Evolutionary conservation across 2,888 invertebrate genomes (phyloP), one percentile per base, ranked within the genome.

Genomic region (Ophioninae sp.): DNA sequence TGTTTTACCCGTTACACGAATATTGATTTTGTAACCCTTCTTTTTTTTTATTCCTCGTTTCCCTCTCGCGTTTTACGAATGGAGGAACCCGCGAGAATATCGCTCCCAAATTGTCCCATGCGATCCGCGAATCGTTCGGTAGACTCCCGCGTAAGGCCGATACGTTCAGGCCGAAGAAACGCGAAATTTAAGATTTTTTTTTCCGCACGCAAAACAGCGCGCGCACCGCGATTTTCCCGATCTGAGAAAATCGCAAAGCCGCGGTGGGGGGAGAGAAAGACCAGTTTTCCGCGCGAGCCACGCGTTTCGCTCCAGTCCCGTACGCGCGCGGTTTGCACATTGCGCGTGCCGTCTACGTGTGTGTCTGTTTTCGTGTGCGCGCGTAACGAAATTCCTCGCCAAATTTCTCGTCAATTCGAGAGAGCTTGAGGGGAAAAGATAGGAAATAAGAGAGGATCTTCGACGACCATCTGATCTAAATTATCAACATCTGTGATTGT

Each of bases 401-500:
- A 51, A 51, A 51, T 51, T 17, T 51, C 51, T 44, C 17, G 17
- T 17, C 2, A 13, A 10, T 51, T 51, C 17, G 51, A 79, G 71
- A 75, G 63, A 58, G 17, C 64, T 37, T 74, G 22, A 61, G 56
- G 68, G 30, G 41, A 58, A 39, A 39, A 41, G 13, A 17, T 17
- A n/a, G 23, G 61, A 61, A 63, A 51, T 51, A 74, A 64, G 3
- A 44, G 37, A 8, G 10, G 41, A 64, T 74, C 44, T 64, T 3
- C 10, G 22, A 20, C 41, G 39, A 41, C 10, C n/a, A 5, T n/a
- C 39, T 13, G 37, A 51, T n/a, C 44, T 13, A 64, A 79, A n/a
- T 13, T n/a, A 65, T 30, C 17, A 71, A 79, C 79, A 84, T 69
- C 78, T 78, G 84, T 68, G 67, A 74, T 39, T 13, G 58, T 58